Conservation (phyloP, 2,797 vertebrate genomes). For the Alosa sapidissima region DNA sequence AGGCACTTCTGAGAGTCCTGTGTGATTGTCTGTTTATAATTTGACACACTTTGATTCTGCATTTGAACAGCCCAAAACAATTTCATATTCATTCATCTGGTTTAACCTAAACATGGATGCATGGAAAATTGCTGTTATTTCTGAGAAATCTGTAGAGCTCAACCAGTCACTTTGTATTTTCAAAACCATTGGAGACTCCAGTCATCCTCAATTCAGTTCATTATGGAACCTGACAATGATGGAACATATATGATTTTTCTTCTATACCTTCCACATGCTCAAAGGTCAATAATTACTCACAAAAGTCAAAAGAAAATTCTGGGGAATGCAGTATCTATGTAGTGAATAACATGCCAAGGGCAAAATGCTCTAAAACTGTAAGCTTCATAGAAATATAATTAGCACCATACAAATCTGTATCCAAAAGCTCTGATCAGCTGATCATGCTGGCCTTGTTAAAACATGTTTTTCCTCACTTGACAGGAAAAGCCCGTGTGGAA, state of each 20-base stretch:
- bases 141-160: conserved; percentile 25
- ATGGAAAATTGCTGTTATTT: conserved; percentile 16
- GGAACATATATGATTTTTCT: conserved; percentile 9
- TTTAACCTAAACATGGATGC: conserved; percentile 30
- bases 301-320: not conserved
- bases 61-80: conserved; percentile 25
- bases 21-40: conserved; percentile 28
- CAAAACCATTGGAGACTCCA: conserved; percentile 18
- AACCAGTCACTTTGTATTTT: conserved; percentile 26
- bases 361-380: not conserved
- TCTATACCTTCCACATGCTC: conserved; percentile 2
- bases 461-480: conserved; percentile 1
- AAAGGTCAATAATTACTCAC: not conserved
- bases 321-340: not conserved
- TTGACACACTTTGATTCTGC: conserved; percentile 22
- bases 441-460: not conserved
- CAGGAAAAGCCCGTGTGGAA: conserved; percentile 54
- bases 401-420: not conserved
- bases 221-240: conserved; percentile 19
- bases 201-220: conserved; percentile 15
- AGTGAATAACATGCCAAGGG: not conserved
- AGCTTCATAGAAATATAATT: not conserved
- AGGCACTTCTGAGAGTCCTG: conserved; percentile 25
- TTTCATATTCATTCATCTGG: conserved; percentile 31
- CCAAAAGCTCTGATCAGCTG: conserved; percentile 4